These are phyloP conservation scores for Meteorus sp. DNA, from an alignment of 1,140 invertebrate genomes.

Conservation along the genomic window DNA sequence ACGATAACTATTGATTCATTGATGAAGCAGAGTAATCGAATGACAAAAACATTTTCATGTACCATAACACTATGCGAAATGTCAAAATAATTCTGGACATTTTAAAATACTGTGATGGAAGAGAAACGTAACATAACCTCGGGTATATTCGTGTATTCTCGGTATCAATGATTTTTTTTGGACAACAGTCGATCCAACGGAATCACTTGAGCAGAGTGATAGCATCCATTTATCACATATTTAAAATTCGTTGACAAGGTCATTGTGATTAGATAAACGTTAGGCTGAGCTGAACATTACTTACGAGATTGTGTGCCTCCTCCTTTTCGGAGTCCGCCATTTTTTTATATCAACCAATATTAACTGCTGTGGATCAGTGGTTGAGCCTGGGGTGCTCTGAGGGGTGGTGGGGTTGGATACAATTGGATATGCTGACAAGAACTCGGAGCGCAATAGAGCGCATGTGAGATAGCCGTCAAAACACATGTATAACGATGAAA, in stretches of 20 bases:
- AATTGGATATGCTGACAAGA: too few relatives aligned
- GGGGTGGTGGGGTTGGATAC: too few relatives aligned
- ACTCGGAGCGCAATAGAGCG: too few relatives aligned
- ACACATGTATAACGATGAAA: too few relatives aligned
- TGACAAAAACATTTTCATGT: background rate
- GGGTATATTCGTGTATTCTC: constrained; percentile 25
- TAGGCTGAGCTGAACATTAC: constrained; percentile 52
- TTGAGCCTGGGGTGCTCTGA: too few relatives aligned
- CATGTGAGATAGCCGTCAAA: too few relatives aligned
- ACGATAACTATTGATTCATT: too few relatives aligned
- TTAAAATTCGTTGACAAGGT: constrained; percentile 22
- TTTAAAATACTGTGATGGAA: background rate
- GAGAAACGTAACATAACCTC: constrained; percentile 10
- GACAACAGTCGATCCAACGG: background rate
- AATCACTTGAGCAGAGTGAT: background rate
- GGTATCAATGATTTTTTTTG: background rate
- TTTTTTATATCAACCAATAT: constrained; percentile 39
- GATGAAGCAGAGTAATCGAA: background rate
- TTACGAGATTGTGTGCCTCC: constrained; percentile 82
- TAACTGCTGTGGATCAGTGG: too few relatives aligned
- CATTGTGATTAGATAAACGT: constrained; percentile 52
- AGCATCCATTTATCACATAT: background rate
- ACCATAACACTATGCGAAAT: too few relatives aligned
- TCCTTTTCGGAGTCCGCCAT: constrained; percentile 84
- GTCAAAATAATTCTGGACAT: too few relatives aligned